Conservation (phyloP, 2,888 invertebrate genomes). For the Drosophila nr. perissopoda region DNA sequence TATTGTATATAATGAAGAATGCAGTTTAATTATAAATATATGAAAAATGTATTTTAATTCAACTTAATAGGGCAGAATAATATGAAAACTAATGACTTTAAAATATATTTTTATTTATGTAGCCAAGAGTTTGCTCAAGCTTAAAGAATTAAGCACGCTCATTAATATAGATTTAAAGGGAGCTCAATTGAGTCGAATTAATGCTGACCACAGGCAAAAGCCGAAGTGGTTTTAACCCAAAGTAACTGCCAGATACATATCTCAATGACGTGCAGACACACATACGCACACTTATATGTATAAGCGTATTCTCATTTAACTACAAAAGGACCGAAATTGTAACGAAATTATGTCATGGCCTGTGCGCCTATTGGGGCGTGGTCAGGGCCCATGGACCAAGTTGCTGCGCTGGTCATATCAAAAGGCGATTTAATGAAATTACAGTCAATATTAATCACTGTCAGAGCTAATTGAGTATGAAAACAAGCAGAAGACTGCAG, state of each 20-base stretch:
- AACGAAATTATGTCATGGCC: slow-evolving; percentile 65
- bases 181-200: slow-evolving; percentile 44
- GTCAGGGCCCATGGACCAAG: slow-evolving; percentile 16
- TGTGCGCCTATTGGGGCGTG: slow-evolving; percentile 18
- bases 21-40: background rate
- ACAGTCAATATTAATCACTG: slow-evolving; percentile 80
- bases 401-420: slow-evolving; percentile 56
- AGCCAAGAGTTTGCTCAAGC: background rate
- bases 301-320: slow-evolving; percentile 10
- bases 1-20: background rate
- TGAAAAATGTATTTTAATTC: background rate
- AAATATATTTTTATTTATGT: background rate
- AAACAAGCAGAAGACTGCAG: slow-evolving; percentile 55
- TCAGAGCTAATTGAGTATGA: slow-evolving; percentile 78
- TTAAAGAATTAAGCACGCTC: slow-evolving; percentile 33
- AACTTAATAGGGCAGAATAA: too few species aligned
- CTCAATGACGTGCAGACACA: background rate
- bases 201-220: slow-evolving; percentile 46
- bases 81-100: background rate
- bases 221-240: slow-evolving; percentile 49
- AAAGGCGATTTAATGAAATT: slow-evolving; percentile 77
- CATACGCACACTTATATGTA: background rate
- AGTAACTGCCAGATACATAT: slow-evolving; percentile 36
- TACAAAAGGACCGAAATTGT: slow-evolving; percentile 37
- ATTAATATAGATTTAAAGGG: slow-evolving; percentile 58